Evolutionary conservation across 2,797 vertebrate species (phyloP), one percentile per base, ranked within the genome.

Genomic region (Hemibagrus guttatus): DNA sequence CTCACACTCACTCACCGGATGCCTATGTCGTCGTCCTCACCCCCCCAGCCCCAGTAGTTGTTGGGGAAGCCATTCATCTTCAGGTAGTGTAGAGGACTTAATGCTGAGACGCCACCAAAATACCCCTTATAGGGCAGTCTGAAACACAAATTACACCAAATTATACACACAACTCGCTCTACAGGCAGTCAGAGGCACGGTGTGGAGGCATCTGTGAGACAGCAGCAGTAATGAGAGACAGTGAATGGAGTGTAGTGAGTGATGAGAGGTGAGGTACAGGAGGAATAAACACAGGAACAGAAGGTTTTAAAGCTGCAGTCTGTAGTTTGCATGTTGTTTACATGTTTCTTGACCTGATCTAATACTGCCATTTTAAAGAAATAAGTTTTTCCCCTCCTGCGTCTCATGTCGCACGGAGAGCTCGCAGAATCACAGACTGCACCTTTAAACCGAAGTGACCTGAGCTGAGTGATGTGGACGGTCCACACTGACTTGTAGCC

Each of bases 1-100:
- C 46, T 49, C 46, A 12, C 42, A 6, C 52, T 14, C 80, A 58
- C 93, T 92, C 69, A 96, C 96, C 96, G 94, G 92, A 95, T 79
- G 46, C 95, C 95, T 0, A 96, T 95, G 85, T 96, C 96, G 0
- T 96, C 94, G 0, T 97, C 96, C 90, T 97, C 96, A 0, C 94
- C 95, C 0, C 96, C 95, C 96, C 96, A 96, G 83, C 96, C 96
- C 96, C 95, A 96, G 93, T 96, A 96, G 86, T 95, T 96, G 89
- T 95, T 97, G 71, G 97, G 95, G 78, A 97, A 97, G 2, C 96
- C 96, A 0, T 96, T 97, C 91, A 97, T 97, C 91, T 95, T 97
- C 80, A 97, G 93, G 93, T 96, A 97, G 83, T 97, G 96, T 89
- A 93, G 91, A 7, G 96, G 96, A 0, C 90, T 87, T 86, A 97